Percentiles rank a stretch among this genome's conserved stretches.
Evolutionary conservation across 2,797 vertebrate species (phyloP).

Genomic region (Arremon aurantiirostris): DNA sequence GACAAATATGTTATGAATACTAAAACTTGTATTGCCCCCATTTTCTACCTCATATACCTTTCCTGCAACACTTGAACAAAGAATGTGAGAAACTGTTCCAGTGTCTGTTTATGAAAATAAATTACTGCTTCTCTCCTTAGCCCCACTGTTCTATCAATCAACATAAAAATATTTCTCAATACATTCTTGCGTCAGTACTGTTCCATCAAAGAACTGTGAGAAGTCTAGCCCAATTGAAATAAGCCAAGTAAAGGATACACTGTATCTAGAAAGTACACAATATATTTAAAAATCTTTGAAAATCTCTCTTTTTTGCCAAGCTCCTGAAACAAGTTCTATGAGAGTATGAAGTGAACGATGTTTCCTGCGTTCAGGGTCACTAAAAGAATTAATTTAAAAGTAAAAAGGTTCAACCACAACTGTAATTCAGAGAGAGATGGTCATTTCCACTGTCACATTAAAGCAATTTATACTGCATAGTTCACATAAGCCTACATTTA

Average conservation of each 20-base stretch:
- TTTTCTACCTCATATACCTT: background rate
- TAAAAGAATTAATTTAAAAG: background rate
- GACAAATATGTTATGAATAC: background rate
- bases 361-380: background rate
- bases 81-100: background rate
- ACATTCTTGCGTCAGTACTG: background rate
- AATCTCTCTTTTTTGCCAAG: background rate
- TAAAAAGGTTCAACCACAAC: background rate
- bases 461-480: background rate
- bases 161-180: background rate
- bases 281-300: background rate
- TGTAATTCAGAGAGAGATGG: background rate
- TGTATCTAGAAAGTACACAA: rapidly evolving
- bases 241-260: background rate
- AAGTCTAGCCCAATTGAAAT: background rate
- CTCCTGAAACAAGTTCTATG: background rate
- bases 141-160: background rate
- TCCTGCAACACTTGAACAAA: background rate
- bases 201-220: background rate
- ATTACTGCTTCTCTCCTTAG: background rate
- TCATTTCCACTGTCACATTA: background rate
- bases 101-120: background rate
- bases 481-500: background rate
- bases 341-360: background rate
- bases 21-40: background rate